Percentiles rank a stretch among this genome's conserved stretches.
Conservation (phyloP, 2,113 vertebrate genomes). For the Theristicus caerulescens region DNA sequence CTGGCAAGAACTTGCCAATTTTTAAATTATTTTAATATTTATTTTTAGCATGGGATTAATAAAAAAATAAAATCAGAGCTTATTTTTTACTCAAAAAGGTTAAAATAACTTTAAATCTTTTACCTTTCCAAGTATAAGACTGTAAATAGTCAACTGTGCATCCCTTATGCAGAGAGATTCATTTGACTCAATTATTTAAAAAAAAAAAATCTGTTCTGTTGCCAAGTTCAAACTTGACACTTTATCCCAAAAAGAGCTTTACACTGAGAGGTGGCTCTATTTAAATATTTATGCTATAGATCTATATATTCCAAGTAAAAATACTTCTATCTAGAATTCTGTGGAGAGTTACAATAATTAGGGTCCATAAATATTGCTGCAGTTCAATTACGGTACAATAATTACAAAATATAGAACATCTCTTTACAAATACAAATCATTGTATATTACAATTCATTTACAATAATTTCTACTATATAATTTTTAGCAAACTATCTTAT, state of each 20-base stretch:
- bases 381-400: constrained; percentile 91
- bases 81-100: constrained; percentile 11
- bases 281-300: constrained; percentile 76
- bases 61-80: constrained; percentile 49
- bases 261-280: constrained; percentile 80
- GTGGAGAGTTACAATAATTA: constrained; percentile 83
- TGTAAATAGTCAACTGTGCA: constrained; percentile 62
- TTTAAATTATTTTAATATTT: background rate
- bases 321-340: constrained; percentile 77
- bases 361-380: constrained; percentile 96
- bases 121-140: constrained; percentile 47
- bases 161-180: constrained; percentile 75
- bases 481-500: constrained; percentile 87
- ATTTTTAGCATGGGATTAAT: background rate
- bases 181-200: constrained; percentile 54
- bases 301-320: constrained; percentile 82
- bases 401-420: constrained; percentile 99
- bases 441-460: constrained; percentile 96
- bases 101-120: constrained; percentile 16
- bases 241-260: constrained; percentile 73
- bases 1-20: background rate
- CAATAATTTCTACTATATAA: constrained; percentile 89
- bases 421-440: constrained; percentile 98
- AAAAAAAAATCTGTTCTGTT: constrained; percentile 55
- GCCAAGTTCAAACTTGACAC: constrained; percentile 73